phyloP scores from a whole-genome alignment of 2,113 vertebrate species.

The Pelecanoides urinatrix region DNA sequence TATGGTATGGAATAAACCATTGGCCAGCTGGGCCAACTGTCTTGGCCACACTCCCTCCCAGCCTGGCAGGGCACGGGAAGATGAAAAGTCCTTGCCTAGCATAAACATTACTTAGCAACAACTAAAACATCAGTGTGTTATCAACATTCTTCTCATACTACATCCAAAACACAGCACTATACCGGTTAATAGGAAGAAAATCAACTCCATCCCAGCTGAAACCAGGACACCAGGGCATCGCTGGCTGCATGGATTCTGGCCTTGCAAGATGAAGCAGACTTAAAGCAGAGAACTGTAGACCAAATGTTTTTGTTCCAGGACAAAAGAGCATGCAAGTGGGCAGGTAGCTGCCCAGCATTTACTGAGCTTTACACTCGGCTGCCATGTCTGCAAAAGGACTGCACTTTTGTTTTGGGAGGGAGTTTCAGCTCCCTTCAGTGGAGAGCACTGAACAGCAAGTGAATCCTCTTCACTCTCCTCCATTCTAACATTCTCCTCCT shows the following conservation, averaged over 20 bases:
- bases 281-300: neutral
- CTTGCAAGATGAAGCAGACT: neutral
- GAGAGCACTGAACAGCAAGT: neutral
- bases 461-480: conserved; percentile 5
- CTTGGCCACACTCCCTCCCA: no score
- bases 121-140: no score
- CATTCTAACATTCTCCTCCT: neutral
- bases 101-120: no score
- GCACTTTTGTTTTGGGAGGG: neutral
- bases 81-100: no score
- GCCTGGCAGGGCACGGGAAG: no score
- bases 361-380: neutral
- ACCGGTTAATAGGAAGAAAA: no score
- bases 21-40: no score
- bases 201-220: no score
- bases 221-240: neutral
- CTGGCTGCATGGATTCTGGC: neutral
- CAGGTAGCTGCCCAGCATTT: neutral
- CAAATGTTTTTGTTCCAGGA: neutral
- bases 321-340: neutral
- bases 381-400: neutral
- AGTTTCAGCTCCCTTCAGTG: neutral
- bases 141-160: no score
- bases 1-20: no score
- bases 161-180: no score